Percentiles rank a stretch among this genome's conserved stretches.
These are phyloP conservation scores for Kryptolebias ocellatus DNA, from an alignment of 2,797 vertebrate genomes.

Conservation along the genomic window DNA sequence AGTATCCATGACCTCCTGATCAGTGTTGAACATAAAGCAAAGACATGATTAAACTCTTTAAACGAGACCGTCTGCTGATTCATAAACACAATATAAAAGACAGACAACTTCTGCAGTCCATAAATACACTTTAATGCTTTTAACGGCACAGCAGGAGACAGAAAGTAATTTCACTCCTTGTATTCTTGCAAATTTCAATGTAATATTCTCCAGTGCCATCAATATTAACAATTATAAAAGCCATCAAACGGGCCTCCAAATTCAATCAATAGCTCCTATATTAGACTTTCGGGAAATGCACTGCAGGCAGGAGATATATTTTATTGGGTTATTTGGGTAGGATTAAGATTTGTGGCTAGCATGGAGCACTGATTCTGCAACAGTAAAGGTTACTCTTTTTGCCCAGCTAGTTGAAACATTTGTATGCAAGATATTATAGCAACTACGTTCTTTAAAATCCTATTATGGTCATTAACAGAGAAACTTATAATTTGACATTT, in stretches of 20 bases:
- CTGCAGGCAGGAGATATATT: constrained; percentile 44
- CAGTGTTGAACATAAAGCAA: constrained; percentile 20
- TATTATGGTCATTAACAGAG: too few relatives aligned
- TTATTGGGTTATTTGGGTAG: constrained; percentile 42
- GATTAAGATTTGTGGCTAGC: constrained; percentile 35
- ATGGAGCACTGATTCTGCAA: constrained; percentile 1
- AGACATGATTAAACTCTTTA: constrained; percentile 40
- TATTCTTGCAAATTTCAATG: constrained; percentile 56
- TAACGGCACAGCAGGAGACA: constrained; percentile 47
- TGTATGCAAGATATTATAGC: too few relatives aligned
- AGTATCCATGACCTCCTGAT: background rate
- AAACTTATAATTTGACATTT: too few relatives aligned
- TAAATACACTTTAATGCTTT: constrained; percentile 63
- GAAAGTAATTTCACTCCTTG: constrained; percentile 52
- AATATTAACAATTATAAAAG: constrained; percentile 65
- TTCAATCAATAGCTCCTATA: constrained; percentile 63
- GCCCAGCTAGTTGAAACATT: constrained; percentile 3
- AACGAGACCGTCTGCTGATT: constrained; percentile 40
- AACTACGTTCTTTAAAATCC: too few relatives aligned
- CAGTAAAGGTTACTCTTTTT: background rate
- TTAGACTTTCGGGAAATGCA: constrained; percentile 59
- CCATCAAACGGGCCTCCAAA: constrained; percentile 54
- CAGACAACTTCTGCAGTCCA: constrained; percentile 48
- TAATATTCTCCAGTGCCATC: constrained; percentile 51
- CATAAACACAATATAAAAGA: constrained; percentile 43